These are phyloP conservation scores for Lithophane socia DNA, from an alignment of 2,888 invertebrate species.

Conservation along the genomic window DNA sequence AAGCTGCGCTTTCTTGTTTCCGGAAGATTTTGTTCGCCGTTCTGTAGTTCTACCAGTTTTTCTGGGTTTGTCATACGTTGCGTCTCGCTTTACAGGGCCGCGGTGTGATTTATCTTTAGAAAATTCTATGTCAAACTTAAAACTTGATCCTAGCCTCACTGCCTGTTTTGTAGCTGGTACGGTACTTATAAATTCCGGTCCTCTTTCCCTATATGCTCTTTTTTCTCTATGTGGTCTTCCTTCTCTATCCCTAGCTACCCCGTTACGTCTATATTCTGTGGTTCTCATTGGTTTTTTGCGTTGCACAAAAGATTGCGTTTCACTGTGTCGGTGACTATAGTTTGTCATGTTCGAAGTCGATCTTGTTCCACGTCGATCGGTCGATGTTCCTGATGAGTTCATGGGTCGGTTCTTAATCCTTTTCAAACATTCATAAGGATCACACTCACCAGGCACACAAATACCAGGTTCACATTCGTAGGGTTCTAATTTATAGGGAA, in stretches of 20 bases:
- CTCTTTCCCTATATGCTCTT: slow-evolving; percentile 16
- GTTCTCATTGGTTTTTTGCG: slow-evolving; percentile 20
- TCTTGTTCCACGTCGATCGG: slow-evolving; percentile 29
- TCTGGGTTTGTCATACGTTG: slow-evolving; percentile 26
- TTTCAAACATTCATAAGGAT: slow-evolving; percentile 65
- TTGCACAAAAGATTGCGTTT: slow-evolving; percentile 44
- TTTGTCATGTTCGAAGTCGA: slow-evolving; percentile 34
- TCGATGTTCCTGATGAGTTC: slow-evolving; percentile 49
- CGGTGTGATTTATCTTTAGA: slow-evolving; percentile 62
- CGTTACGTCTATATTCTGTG: too few relatives aligned
- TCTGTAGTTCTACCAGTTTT: slow-evolving; percentile 36
- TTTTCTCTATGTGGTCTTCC: slow-evolving; percentile 14
- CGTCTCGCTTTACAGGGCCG: slow-evolving; percentile 17
- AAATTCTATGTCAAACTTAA: slow-evolving; percentile 72
- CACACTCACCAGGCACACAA: slow-evolving; percentile 69
- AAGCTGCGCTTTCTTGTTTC: slow-evolving; percentile 50
- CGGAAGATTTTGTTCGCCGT: slow-evolving; percentile 9
- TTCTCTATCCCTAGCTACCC: slow-evolving; percentile 12
- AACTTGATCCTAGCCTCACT: slow-evolving; percentile 71
- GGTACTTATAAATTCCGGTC: slow-evolving; percentile 14
- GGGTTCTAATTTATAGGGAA: slow-evolving; percentile 52
- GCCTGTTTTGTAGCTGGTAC: slow-evolving; percentile 59
- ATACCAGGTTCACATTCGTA: slow-evolving; percentile 68
- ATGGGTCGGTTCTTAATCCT: slow-evolving; percentile 46
- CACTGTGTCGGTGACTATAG: slow-evolving; percentile 34